These are phyloP conservation scores for Onychomys leucogaster DNA, from an alignment of 2,797 vertebrate species.

Conservation along the genomic window DNA sequence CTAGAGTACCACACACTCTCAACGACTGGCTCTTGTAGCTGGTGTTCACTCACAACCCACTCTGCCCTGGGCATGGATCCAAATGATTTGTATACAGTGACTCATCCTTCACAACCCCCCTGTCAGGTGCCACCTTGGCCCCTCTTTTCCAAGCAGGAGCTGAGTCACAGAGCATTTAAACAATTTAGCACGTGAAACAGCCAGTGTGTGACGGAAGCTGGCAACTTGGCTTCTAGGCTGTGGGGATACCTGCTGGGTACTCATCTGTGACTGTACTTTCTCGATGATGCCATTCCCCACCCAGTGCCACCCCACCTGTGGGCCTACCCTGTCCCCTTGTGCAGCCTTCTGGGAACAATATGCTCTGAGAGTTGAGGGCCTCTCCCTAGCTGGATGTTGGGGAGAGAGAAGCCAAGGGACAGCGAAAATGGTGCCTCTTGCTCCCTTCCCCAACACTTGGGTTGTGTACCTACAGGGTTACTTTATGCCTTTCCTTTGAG, in stretches of 20 bases:
- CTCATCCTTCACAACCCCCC: neutral
- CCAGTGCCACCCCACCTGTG: rapidly evolving
- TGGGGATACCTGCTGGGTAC: neutral
- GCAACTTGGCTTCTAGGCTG: neutral
- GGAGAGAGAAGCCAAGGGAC: too few species aligned
- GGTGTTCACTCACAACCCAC: neutral
- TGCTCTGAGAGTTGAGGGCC: neutral
- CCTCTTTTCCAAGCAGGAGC: neutral
- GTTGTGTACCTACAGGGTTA: too few species aligned
- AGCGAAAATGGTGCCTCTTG: rapidly evolving
- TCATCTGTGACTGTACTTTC: neutral
- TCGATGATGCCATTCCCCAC: neutral
- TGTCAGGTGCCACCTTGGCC: rapidly evolving
- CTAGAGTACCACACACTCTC: neutral
- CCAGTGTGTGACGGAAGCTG: neutral
- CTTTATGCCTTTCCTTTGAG: neutral
- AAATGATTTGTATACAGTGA: rapidly evolving
- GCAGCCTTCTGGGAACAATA: neutral
- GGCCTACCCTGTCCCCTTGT: neutral
- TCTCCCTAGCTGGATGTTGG: rapidly evolving
- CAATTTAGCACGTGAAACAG: rapidly evolving
- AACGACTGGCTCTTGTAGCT: neutral
- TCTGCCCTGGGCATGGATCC: conserved; percentile 16
- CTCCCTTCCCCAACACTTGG: neutral
- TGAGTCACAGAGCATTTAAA: neutral